Percentiles rank a stretch among this genome's conserved stretches.
phyloP scores from a whole-genome alignment of 1,140 invertebrate species.

The Amyelois transitella region DNA sequence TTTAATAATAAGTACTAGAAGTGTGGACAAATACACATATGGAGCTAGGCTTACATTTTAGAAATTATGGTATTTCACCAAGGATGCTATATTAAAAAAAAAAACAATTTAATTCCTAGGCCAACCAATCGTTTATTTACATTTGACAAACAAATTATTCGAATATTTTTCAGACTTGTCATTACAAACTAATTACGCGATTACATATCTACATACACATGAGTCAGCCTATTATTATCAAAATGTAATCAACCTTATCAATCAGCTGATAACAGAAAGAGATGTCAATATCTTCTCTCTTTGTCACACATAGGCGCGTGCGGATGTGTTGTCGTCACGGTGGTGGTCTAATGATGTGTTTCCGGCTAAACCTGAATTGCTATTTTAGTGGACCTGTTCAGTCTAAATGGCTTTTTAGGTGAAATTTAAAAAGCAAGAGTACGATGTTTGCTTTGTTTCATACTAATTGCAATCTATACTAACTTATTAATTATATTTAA shows the following conservation, averaged over 20 bases:
- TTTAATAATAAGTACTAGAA: no score
- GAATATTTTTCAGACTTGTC: neutral
- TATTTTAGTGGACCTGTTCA: conserved; percentile 9
- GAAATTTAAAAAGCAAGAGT: neutral
- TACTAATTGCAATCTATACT: no score
- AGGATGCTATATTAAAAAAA: no score
- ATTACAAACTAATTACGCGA: neutral
- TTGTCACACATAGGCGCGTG: conserved; percentile 11
- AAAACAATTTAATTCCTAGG: no score
- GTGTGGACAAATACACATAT: no score
- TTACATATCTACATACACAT: neutral
- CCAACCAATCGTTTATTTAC: no score
- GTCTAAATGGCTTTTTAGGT: neutral
- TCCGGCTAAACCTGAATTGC: conserved; percentile 19
- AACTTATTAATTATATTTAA: no score
- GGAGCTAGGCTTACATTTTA: no score
- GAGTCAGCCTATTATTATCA: neutral
- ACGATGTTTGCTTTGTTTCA: no score
- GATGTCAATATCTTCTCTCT: conserved; percentile 2
- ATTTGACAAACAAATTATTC: neutral
- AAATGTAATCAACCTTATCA: neutral
- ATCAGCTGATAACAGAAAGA: conserved; percentile 20
- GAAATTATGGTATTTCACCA: no score
- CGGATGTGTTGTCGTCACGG: conserved; percentile 10
- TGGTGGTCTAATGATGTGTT: conserved; percentile 9